Evolutionary conservation across 1,140 invertebrate genomes (phyloP), one percentile per base, ranked within the genome.

Genomic region (Stratiolaelaps scimitus): DNA sequence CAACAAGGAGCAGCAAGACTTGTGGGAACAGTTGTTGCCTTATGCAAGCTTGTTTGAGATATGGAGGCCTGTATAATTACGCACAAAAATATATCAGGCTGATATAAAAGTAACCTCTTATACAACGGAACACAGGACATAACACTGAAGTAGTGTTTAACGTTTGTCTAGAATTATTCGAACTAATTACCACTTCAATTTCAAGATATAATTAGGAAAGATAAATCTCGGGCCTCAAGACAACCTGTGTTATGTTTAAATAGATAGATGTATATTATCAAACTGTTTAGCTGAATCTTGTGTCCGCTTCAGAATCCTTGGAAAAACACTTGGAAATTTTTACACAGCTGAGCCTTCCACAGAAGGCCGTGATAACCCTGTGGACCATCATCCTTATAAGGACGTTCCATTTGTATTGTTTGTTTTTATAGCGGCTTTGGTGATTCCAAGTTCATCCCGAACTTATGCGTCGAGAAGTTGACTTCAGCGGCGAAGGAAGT

Each of bases 381-480:
- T 87, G 86, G 72, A 82, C 87, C 66, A 95, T 89, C 80, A 79
- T 94, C 76, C 87, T 87, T 10, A 65, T 1, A 17, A 64, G n/a
- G 60, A 23, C 23, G 47, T 67, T 17, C n/a, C 17, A 66, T 29
- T 44, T 30, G 70, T 78, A 79, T 1, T 83, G 88, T n/a, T n/a
- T n/a, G n/a, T 65, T 66, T 69, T 81, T 80, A 60, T 71, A 90
- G 87, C 86, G 83, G 85, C 19, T 93, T 93, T 81, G 92, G 92
- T 10, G 91, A 95, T 75, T 86, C 84, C 34, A 97, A 97, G 79
- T 87, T 96, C 72, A 83, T 96, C 71, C 92, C 92, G 13, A 86
- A 87, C 73, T 74, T 95, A 17, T 74, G 83, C 1, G 78, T 81
- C 72, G 80, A 84, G 0, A 83, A 85, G 69, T 94, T 71, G 84